Evolutionary conservation across 2,888 invertebrate species (phyloP).

Genomic region (Leucoptera coffeella): DNA sequence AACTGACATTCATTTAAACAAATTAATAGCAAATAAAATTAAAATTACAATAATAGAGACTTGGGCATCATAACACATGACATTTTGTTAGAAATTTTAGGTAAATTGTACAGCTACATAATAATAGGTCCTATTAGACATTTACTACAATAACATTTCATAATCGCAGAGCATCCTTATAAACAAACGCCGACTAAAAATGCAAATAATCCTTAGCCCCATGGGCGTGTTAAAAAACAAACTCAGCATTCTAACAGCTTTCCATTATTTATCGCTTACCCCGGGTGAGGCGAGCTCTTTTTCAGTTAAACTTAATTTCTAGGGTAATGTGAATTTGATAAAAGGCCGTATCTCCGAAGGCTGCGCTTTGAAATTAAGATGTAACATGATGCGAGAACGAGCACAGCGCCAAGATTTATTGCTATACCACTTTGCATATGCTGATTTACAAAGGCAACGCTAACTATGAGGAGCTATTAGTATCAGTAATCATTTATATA

Average conservation of each 20-base stretch:
- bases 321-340: slow-evolving; percentile 51
- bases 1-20: slow-evolving; percentile 40
- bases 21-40: too few species aligned
- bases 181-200: slow-evolving; percentile 37
- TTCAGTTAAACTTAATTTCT: slow-evolving; percentile 42
- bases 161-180: slow-evolving; percentile 18
- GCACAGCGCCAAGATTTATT: slow-evolving; percentile 54
- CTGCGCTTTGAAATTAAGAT: slow-evolving; percentile 55
- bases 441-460: slow-evolving; percentile 51
- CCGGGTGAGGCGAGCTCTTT: slow-evolving; percentile 26
- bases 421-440: slow-evolving; percentile 56
- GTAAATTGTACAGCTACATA: too few species aligned
- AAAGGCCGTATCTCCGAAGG: slow-evolving; percentile 47
- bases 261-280: slow-evolving; percentile 39
- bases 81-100: too few species aligned
- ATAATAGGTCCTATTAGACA: too few species aligned
- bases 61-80: too few species aligned
- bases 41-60: too few species aligned
- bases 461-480: slow-evolving; percentile 15
- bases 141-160: slow-evolving; percentile 16
- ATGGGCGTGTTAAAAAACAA: slow-evolving; percentile 40
- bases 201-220: slow-evolving; percentile 41
- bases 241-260: slow-evolving; percentile 41
- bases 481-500: not conserved
- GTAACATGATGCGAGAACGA: slow-evolving; percentile 58